Evolutionary conservation across 2,113 vertebrate species (phyloP), one percentile per base, ranked within the genome.

Genomic region (Tragulus kanchil): DNA sequence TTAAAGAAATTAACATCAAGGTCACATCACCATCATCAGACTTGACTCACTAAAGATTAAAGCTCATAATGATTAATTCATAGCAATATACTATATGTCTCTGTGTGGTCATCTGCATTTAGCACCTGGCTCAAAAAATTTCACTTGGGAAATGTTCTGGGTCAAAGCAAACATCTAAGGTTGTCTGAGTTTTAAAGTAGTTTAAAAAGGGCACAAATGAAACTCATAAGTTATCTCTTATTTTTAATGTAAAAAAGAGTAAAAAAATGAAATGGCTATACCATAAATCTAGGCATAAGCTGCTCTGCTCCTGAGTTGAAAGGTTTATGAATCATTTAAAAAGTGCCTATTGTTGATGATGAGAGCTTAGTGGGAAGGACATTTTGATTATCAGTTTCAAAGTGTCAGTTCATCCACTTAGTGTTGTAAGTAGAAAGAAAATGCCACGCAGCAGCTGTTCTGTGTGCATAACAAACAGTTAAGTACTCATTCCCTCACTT

Each of bases 301-400:
- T 13, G 12, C 26, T 81, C 21, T 81, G 45, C 52, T 94, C 79
- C 78, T 31, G 31, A 81, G 36, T 31, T 85, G 62, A 89, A 95
- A 93, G 89, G 58, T 93, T 97, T 79, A 92, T 87, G 84, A 54
- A 58, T 82, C 79, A 69, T 93, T 97, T 91, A 45, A 73, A 73
- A 97, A 96, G 26, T 50, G 48, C 28, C 31, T 81, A 0, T 69
- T 52, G 65, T 92, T 71, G 62, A 91, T 82, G 75, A 83, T 36
- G 59, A 31, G 58, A 89, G 62, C 28, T 89, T 77, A 89, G 89
- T 36, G 75, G 45, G 65, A 89, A 95, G 95, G 92, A 52, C 73
- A 85, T 96, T 89, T 89, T 85, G 84, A 95, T 92, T 7, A 95
- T 93, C 48, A 73, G 83, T 84, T 95, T 92, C 65, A 59, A 87